Conservation (phyloP, 2,888 invertebrate genomes). For the Aphrophora alni region DNA sequence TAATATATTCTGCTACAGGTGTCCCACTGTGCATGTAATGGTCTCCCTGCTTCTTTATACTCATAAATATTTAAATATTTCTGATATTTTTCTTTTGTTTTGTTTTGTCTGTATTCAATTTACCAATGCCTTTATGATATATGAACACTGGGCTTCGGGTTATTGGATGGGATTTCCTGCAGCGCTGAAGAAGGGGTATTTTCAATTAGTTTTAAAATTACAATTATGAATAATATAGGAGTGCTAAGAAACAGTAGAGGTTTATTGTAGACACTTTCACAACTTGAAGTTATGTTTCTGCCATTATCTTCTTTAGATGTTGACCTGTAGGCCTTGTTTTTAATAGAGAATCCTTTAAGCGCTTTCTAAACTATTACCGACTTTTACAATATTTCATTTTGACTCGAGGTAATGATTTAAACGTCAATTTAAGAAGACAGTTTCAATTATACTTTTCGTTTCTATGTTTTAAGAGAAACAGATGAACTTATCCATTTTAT, state of each 20-base stretch:
- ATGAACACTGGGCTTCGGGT: neutral
- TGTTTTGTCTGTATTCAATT: neutral
- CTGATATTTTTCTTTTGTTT: neutral
- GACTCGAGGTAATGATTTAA: too few relatives aligned
- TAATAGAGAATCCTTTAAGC: too few relatives aligned
- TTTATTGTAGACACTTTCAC: neutral
- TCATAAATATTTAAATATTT: conserved; percentile 2
- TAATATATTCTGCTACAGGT: conserved; percentile 4
- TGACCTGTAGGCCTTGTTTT: too few relatives aligned
- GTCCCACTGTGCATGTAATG: neutral
- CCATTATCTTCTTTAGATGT: too few relatives aligned
- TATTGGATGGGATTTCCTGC: neutral
- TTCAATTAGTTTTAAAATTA: neutral
- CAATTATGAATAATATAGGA: neutral
- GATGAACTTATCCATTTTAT: too few relatives aligned
- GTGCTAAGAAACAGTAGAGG: neutral
- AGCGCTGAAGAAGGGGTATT: neutral
- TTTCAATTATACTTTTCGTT: too few relatives aligned
- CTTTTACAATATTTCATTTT: too few relatives aligned
- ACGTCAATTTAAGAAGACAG: too few relatives aligned
- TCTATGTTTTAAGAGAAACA: too few relatives aligned
- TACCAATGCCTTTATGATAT: neutral
- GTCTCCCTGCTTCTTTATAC: neutral
- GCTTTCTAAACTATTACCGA: too few relatives aligned
- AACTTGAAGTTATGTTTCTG: neutral